Percentiles rank a stretch among this genome's conserved stretches.
These are phyloP conservation scores for Stenodema calcarata DNA, from an alignment of 2,888 invertebrate species.

Conservation along the genomic window DNA sequence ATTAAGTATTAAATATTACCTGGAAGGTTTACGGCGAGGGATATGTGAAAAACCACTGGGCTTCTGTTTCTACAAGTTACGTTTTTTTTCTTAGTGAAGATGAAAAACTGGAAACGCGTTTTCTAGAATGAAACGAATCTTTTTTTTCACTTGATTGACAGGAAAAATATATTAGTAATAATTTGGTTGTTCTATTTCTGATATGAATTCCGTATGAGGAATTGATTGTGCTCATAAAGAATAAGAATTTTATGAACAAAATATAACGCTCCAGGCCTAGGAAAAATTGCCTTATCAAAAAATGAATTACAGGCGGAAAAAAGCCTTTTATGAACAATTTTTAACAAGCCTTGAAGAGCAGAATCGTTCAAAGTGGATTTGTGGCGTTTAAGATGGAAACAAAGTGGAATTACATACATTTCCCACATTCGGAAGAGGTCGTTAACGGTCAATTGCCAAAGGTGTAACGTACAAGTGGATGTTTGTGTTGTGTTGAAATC, in stretches of 20 bases:
- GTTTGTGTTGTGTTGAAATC: too few species aligned
- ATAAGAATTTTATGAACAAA: background rate
- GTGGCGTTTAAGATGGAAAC: background rate
- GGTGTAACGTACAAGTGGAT: too few species aligned
- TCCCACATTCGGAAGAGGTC: too few species aligned
- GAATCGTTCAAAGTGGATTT: background rate
- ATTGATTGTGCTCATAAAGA: slow-evolving; percentile 28
- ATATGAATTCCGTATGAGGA: background rate
- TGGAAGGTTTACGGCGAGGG: background rate
- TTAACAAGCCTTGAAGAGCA: background rate
- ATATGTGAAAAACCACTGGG: background rate
- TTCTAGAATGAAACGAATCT: background rate
- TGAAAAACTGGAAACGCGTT: background rate
- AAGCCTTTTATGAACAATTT: background rate
- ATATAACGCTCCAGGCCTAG: slow-evolving; percentile 17
- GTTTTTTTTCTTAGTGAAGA: too few species aligned
- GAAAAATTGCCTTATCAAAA: background rate
- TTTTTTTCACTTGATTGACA: background rate
- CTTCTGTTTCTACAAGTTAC: too few species aligned
- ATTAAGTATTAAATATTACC: background rate
- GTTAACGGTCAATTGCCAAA: too few species aligned
- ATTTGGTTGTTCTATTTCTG: background rate
- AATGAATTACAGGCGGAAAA: background rate
- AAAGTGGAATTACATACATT: too few species aligned
- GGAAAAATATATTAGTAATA: background rate